Percentiles rank a stretch among this genome's conserved stretches.
These are phyloP conservation scores for Piezodorus guildinii DNA, from an alignment of 1,140 invertebrate genomes.

Conservation along the genomic window DNA sequence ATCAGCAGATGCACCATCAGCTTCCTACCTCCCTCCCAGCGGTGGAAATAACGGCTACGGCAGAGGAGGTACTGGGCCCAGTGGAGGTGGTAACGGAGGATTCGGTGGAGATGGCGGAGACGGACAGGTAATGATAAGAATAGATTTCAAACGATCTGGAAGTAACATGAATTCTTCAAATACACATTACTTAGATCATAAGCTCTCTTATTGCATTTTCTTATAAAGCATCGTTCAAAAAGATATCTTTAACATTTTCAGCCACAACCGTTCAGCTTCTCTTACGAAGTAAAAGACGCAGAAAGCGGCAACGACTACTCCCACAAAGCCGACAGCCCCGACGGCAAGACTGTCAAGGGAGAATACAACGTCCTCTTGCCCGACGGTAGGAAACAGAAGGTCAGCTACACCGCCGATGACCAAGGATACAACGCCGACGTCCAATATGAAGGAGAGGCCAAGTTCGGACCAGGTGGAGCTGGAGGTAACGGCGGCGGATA, in stretches of 20 bases:
- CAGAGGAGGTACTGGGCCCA: conserved; percentile 3
- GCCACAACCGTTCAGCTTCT: conserved; percentile 68
- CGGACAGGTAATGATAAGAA: too few species aligned
- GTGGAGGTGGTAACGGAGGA: conserved; percentile 11
- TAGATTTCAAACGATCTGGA: too few species aligned
- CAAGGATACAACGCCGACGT: conserved; percentile 37
- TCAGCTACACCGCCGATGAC: conserved; percentile 37
- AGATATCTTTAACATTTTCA: conserved; percentile 31
- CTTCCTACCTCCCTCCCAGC: conserved; percentile 21
- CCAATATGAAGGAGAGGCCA: conserved; percentile 34
- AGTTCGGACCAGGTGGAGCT: conserved; percentile 12
- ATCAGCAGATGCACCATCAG: conserved; percentile 2
- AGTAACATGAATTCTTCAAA: too few species aligned
- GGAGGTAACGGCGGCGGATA: background rate
- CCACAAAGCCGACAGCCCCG: conserved; percentile 53
- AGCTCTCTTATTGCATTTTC: background rate
- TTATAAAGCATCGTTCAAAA: conserved; percentile 5
- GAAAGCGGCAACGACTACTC: conserved; percentile 61
- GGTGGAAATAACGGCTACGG: conserved; percentile 15
- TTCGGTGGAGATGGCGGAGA: conserved; percentile 22
- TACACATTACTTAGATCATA: too few species aligned
- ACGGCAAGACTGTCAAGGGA: conserved; percentile 55
- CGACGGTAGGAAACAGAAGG: conserved; percentile 50
- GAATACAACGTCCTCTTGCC: conserved; percentile 64
- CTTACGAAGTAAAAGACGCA: conserved; percentile 63